Percentiles rank a stretch among this genome's conserved stretches.
These are phyloP conservation scores for Uloborus plumipes DNA, from an alignment of 2,888 invertebrate species.

Conservation along the genomic window DNA sequence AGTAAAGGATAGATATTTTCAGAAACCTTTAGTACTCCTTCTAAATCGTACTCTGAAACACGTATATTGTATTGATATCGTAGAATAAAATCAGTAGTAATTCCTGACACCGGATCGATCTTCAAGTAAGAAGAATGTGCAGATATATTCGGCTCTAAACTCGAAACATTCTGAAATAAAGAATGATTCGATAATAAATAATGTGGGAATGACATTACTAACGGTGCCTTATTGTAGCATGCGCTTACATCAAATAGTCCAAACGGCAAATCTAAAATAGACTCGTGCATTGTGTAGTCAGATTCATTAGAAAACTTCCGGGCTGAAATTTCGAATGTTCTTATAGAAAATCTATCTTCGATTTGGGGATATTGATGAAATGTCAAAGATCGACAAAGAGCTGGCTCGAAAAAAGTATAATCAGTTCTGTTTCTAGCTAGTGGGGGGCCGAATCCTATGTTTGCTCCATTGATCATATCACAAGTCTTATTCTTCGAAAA, in stretches of 20 bases:
- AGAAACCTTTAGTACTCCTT: background rate
- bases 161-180: slow-evolving; percentile 4
- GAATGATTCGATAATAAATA: slow-evolving; percentile 33
- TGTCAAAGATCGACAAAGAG: slow-evolving; percentile 16
- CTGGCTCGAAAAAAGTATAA: slow-evolving; percentile 5
- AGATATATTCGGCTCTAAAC: slow-evolving; percentile 70
- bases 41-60: background rate
- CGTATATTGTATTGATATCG: slow-evolving; percentile 11
- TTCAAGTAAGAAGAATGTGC: slow-evolving; percentile 83
- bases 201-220: slow-evolving; percentile 52
- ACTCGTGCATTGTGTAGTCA: slow-evolving; percentile 9
- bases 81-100: background rate
- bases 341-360: slow-evolving; percentile 12
- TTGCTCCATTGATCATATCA: background rate
- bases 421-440: background rate
- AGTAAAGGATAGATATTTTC: background rate
- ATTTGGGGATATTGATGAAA: slow-evolving; percentile 1
- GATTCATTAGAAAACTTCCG: slow-evolving; percentile 14
- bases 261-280: slow-evolving; percentile 16
- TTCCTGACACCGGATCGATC: slow-evolving; percentile 82
- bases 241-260: slow-evolving; percentile 42
- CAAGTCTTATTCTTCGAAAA: background rate
- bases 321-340: slow-evolving; percentile 24
- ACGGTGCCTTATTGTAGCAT: slow-evolving; percentile 45
- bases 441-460: slow-evolving; percentile 1